phyloP scores from a whole-genome alignment of 2,888 invertebrate genomes.

The Aphidius colemani region DNA sequence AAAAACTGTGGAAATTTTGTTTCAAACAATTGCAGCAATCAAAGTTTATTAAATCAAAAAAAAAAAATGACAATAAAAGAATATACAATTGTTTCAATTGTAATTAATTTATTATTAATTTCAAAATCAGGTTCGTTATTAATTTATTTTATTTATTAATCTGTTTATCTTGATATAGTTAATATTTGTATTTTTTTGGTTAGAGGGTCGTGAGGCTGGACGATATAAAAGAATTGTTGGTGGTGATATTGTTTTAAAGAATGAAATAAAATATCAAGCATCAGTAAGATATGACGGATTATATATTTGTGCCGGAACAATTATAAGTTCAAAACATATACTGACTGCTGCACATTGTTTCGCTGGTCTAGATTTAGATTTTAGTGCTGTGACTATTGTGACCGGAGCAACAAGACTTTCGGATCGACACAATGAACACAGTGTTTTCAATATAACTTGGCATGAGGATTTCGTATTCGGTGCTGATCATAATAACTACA shows the following conservation, averaged over 20 bases:
- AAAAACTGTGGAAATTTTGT: too few species aligned
- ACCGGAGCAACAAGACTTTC: slow-evolving; percentile 1
- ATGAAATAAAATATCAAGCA: slow-evolving; percentile 39
- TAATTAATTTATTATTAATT: neutral
- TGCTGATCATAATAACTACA: neutral
- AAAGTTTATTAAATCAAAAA: too few species aligned
- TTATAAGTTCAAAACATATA: slow-evolving; percentile 34
- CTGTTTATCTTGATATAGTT: too few species aligned
- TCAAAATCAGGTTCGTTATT: neutral
- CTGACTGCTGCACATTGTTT: slow-evolving; percentile 42
- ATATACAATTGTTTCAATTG: neutral
- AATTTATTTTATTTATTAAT: neutral
- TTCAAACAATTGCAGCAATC: too few species aligned
- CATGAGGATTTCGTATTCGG: slow-evolving; percentile 1
- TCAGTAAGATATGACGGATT: slow-evolving; percentile 31
- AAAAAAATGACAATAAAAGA: too few species aligned
- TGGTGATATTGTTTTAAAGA: slow-evolving; percentile 32
- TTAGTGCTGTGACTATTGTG: neutral
- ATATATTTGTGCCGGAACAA: slow-evolving; percentile 39
- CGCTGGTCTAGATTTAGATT: slow-evolving; percentile 13
- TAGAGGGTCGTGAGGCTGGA: neutral
- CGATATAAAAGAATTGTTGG: slow-evolving; percentile 33
- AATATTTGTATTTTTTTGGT: neutral
- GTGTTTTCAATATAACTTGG: slow-evolving; percentile 15
- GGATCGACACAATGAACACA: neutral